phyloP scores from a whole-genome alignment of 2,113 vertebrate genomes.

The Pseudonaja textilis region DNA sequence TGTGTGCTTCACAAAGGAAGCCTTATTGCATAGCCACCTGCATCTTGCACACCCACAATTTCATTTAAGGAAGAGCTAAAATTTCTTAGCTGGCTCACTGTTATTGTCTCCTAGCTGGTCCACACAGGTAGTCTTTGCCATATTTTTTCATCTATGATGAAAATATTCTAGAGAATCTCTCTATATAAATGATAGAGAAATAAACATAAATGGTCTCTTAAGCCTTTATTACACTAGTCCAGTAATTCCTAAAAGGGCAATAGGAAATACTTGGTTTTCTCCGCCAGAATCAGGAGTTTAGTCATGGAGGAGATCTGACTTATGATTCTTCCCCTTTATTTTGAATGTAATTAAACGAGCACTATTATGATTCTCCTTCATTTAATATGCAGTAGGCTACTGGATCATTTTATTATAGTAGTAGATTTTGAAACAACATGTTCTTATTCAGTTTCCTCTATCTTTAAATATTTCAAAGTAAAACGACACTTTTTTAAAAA shows the following conservation, averaged over 20 bases:
- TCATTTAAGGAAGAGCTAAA: neutral
- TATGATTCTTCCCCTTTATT: neutral
- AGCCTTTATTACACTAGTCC: neutral
- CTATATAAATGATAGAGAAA: neutral
- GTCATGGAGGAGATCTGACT: neutral
- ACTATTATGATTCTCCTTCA: neutral
- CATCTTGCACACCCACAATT: neutral
- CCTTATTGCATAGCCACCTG: neutral
- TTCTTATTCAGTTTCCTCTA: neutral
- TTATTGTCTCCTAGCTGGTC: too few species aligned
- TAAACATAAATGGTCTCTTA: neutral
- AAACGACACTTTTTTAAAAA: slow-evolving; percentile 7
- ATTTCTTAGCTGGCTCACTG: neutral
- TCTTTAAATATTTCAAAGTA: slow-evolving; percentile 6
- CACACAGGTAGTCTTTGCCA: neutral
- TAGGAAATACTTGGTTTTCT: neutral
- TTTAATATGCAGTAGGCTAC: neutral
- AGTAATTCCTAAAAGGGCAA: neutral
- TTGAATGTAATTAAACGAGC: neutral
- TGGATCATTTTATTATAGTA: neutral
- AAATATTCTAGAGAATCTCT: neutral
- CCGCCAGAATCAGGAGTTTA: neutral
- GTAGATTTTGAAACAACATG: neutral
- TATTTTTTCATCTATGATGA: neutral
- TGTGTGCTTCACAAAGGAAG: neutral